A percentile compares a stretch with the other conserved stretches of the same genome.
These are phyloP conservation scores for Tipula confusa DNA, from an alignment of 2,888 invertebrate species.

Conservation along the genomic window DNA sequence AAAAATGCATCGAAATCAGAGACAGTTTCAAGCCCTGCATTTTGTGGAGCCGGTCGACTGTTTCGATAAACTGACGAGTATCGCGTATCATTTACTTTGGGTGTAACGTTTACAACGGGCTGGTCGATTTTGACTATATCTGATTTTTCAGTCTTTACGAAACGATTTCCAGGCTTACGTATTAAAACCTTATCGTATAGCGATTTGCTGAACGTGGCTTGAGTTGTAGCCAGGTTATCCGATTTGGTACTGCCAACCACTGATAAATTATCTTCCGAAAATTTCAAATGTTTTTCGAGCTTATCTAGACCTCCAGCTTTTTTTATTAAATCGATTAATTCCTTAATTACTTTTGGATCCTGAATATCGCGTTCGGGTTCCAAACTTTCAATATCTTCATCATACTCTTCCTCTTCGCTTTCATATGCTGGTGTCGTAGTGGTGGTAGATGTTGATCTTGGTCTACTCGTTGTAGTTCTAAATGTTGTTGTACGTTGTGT, in stretches of 20 bases:
- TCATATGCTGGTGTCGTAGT: slow-evolving; percentile 47
- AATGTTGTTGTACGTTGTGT: slow-evolving; percentile 48
- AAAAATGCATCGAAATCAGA: slow-evolving; percentile 47
- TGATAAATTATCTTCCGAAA: slow-evolving; percentile 55
- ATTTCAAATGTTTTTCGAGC: slow-evolving; percentile 69
- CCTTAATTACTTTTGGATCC: slow-evolving; percentile 65
- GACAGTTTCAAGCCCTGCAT: slow-evolving; percentile 51
- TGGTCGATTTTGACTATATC: slow-evolving; percentile 33
- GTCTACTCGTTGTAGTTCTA: slow-evolving; percentile 44
- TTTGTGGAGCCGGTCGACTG: slow-evolving; percentile 58
- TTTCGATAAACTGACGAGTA: slow-evolving; percentile 61
- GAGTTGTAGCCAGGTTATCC: slow-evolving; percentile 53
- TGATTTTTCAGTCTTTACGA: neutral
- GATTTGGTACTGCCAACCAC: slow-evolving; percentile 49
- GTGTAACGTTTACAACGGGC: slow-evolving; percentile 30
- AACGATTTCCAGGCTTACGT: slow-evolving; percentile 36
- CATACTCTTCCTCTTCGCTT: slow-evolving; percentile 52
- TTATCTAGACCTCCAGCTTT: slow-evolving; percentile 89
- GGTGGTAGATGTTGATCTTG: slow-evolving; percentile 50
- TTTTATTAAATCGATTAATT: slow-evolving; percentile 75
- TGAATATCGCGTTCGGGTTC: slow-evolving; percentile 42
- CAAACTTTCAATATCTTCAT: slow-evolving; percentile 37
- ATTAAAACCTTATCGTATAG: slow-evolving; percentile 71
- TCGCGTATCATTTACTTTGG: slow-evolving; percentile 41
- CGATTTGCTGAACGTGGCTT: slow-evolving; percentile 66